Conservation (phyloP, 2,113 vertebrate genomes). For the Platycercus adscitus region DNA sequence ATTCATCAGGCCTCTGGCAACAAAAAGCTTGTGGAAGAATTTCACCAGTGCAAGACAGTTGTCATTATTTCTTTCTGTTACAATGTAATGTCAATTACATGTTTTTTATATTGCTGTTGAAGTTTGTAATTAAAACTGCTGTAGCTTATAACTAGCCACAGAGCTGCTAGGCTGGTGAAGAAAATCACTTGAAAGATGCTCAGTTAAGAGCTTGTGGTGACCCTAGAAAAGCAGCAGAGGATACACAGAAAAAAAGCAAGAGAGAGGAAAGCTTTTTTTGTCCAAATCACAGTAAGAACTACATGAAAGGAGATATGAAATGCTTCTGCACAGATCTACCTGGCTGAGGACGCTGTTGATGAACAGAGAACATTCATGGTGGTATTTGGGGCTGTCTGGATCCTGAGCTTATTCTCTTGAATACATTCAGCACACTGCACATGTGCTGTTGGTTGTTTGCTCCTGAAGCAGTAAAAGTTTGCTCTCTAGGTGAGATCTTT, state of each 20-base stretch:
- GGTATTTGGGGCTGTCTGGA: not conserved
- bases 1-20: not conserved
- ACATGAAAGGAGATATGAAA: not conserved
- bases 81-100: not conserved
- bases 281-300: not conserved
- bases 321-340: not conserved
- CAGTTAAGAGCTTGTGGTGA: not conserved
- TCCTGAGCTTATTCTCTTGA: not conserved
- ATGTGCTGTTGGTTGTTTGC: not conserved
- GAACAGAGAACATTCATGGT: not conserved
- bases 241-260: not conserved
- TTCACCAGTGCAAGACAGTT: fast-evolving
- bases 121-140: not conserved
- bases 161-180: not conserved
- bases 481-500: not conserved
- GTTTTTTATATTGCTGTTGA: not conserved
- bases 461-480: not conserved
- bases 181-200: not conserved
- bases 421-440: not conserved
- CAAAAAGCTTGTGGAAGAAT: not conserved
- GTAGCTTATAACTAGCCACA: not conserved
- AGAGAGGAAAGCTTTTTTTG: not conserved
- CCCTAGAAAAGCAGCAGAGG: not conserved
- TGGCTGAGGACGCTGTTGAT: not conserved
- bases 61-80: not conserved